Conservation (phyloP, 1,140 invertebrate species). For the Ostrea edulis region DNA sequence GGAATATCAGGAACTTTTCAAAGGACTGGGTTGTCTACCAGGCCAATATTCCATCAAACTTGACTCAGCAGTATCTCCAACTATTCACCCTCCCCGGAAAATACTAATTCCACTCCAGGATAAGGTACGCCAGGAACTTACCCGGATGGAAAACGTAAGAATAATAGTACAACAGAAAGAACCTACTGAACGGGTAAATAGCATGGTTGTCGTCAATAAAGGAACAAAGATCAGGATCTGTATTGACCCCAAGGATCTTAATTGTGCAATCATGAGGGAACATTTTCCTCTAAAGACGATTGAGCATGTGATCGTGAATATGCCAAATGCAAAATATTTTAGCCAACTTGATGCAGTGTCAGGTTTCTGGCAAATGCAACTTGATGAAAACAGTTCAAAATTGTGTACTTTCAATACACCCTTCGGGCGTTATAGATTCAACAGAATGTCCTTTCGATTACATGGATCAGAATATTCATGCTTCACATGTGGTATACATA, state of each 20-base stretch:
- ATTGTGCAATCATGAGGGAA: conserved; percentile 41
- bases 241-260: conserved; percentile 62
- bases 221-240: conserved; percentile 71
- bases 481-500: too few species aligned
- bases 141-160: conserved; percentile 40
- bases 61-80: conserved; percentile 52
- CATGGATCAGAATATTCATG: too few species aligned
- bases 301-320: conserved; percentile 46
- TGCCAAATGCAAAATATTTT: conserved; percentile 56
- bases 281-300: conserved; percentile 45
- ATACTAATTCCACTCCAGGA: conserved; percentile 62
- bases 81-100: conserved; percentile 61
- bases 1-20: too few species aligned
- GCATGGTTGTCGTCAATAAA: conserved; percentile 78
- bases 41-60: conserved; percentile 63
- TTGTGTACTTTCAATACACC: conserved; percentile 76
- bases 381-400: conserved; percentile 62
- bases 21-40: conserved; percentile 50
- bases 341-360: conserved; percentile 68
- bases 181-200: conserved; percentile 80
- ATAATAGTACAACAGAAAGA: conserved; percentile 67
- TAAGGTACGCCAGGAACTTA: conserved; percentile 49
- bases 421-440: conserved; percentile 61
- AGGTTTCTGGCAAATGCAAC: conserved; percentile 70
- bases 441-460: conserved; percentile 50